Base-by-base conservation (phyloP, 1,140 invertebrate species). In the Drosophila dunni region DNA sequence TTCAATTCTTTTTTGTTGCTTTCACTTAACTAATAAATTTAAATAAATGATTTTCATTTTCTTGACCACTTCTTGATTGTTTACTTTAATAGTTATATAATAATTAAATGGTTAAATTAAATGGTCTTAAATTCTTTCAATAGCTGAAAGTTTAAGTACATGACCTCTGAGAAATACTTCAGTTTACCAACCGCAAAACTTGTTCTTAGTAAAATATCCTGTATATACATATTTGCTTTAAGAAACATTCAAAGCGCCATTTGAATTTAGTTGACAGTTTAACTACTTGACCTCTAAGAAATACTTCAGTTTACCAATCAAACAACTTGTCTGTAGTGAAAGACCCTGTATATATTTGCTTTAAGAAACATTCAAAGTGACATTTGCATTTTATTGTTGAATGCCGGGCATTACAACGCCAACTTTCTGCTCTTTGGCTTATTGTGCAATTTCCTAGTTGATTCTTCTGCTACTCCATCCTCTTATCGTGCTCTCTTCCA, bases 341-440 rank as follows among this genome's bases (percentile, higher is more conserved):
- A 34, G 34, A 69, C 75, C 78, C 75, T 78, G 70, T 79, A 46
- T 42, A 58, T 53, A 65, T 74, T 74, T 67, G 45, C 75, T 29
- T 57, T 61, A 72, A 66, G 76, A 76, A 72, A 76, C 73, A 79
- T 76, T 76, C 73, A 76, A 80, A 75, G 71, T 68, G 75, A 78
- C 78, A 80, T 80, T 80, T 80, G 78, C 78, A 80, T 80, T 80
- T 80, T 80, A 80, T 80, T 80, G 78, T 80, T 69, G 70, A 65
- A 75, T 71, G 75, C 75, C 57, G 71, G 75, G 78, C 78, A 79
- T 79, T 79, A 79, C 78, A 79, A 78, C 48, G 48, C 60, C 75
- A 79, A 79, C 64, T 79, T 79, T 77, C 69, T 58, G 78, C 70
- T 79, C 64, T 74, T 79, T 74, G 72, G 76, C 76, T 79, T 79